Evolutionary conservation across 2,113 vertebrate genomes (phyloP).

Genomic region (Pogona vitticeps): DNA sequence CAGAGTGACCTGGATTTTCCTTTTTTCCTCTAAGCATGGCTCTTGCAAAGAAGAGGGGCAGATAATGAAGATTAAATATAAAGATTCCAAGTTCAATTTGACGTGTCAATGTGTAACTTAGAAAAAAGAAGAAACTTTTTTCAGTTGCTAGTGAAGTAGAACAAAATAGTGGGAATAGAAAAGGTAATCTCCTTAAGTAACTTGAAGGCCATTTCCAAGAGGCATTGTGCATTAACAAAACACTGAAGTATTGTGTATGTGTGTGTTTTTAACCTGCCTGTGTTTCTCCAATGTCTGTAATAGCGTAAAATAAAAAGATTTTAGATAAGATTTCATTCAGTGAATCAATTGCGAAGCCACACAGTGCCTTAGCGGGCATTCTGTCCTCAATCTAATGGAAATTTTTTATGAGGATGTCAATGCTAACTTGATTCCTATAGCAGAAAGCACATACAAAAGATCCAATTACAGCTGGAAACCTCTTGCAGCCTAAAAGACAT

Average conservation of each 20-base stretch:
- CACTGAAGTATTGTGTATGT: constrained; percentile 58
- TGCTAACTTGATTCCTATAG: constrained; percentile 77
- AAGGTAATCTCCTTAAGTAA: constrained; percentile 76
- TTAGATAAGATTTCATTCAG: constrained; percentile 85
- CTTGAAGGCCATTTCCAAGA: constrained; percentile 72
- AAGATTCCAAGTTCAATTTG: constrained; percentile 70
- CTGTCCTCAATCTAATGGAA: constrained; percentile 80
- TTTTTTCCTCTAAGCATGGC: background rate
- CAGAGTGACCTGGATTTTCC: background rate
- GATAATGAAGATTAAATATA: constrained; percentile 66
- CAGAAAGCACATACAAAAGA: constrained; percentile 78
- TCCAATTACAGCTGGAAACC: constrained; percentile 75
- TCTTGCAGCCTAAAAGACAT: constrained; percentile 65
- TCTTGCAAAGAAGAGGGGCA: constrained; percentile 38
- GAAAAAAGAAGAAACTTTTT: constrained; percentile 73
- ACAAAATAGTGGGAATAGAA: constrained; percentile 78
- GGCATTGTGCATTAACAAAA: constrained; percentile 73
- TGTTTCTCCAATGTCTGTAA: constrained; percentile 72
- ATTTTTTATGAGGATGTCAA: constrained; percentile 75
- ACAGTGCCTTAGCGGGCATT: constrained; percentile 72
- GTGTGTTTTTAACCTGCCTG: background rate
- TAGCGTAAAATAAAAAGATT: constrained; percentile 88
- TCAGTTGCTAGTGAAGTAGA: constrained; percentile 81
- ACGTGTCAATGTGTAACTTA: constrained; percentile 73
- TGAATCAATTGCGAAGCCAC: constrained; percentile 81